Percentiles rank a stretch among this genome's conserved stretches.
phyloP scores from a whole-genome alignment of 2,113 vertebrate species.

The Herpetotheres cachinnans region DNA sequence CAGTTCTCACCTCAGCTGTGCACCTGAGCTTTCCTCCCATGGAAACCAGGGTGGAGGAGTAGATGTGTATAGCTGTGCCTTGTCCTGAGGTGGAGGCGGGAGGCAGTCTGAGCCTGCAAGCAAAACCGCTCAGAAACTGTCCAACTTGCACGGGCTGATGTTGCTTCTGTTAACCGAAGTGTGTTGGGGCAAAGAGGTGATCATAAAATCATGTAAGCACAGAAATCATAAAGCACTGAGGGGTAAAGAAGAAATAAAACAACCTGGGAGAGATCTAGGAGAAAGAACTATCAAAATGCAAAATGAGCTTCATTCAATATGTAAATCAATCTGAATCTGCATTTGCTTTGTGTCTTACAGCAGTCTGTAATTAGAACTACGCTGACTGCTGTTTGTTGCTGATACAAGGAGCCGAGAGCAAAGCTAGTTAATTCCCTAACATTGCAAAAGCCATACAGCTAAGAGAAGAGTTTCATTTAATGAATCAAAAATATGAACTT shows the following conservation, averaged over 20 bases:
- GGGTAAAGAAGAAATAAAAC: neutral
- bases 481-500: neutral
- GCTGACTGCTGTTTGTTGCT: constrained; percentile 8
- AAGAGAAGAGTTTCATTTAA: neutral
- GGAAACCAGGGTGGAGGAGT: neutral
- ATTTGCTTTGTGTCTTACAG: constrained; percentile 8
- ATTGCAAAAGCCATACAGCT: neutral
- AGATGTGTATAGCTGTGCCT: neutral
- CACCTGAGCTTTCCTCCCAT: neutral
- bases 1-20: neutral
- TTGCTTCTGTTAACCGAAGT: neutral
- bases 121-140: neutral
- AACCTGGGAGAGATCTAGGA: neutral
- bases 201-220: neutral
- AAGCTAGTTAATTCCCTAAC: constrained; percentile 7
- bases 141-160: neutral
- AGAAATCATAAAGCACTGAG: neutral
- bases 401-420: neutral
- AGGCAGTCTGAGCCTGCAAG: neutral
- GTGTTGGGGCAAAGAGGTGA: neutral
- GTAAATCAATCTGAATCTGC: constrained; percentile 26
- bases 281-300: neutral
- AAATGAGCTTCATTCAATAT: neutral
- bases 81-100: neutral
- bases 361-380: neutral